phyloP scores from a whole-genome alignment of 2,888 invertebrate species.

The Germaria angustata region DNA sequence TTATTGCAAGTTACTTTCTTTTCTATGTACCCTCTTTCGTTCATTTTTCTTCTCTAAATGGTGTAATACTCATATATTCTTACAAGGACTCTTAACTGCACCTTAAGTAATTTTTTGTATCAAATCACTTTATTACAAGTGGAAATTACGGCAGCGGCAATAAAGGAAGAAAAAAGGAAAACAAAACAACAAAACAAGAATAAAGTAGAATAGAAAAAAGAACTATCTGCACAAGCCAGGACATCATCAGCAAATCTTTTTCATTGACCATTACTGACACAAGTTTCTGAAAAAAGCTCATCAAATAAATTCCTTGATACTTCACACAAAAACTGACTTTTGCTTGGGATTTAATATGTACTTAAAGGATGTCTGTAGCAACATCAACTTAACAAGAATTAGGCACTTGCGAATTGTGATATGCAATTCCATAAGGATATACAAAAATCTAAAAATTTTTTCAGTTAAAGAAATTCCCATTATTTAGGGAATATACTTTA shows the following conservation, averaged over 20 bases:
- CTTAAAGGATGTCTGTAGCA: background rate
- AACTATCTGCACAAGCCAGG: conserved; percentile 49
- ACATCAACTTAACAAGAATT: background rate
- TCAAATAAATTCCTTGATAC: background rate
- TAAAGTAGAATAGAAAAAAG: background rate
- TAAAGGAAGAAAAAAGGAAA: background rate
- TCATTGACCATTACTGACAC: background rate
- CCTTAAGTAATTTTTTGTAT: conserved; percentile 50
- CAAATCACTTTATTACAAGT: conserved; percentile 63
- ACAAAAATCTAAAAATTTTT: background rate
- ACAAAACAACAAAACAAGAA: conserved; percentile 43
- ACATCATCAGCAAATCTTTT: conserved; percentile 47
- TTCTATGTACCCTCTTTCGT: background rate
- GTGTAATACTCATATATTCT: background rate
- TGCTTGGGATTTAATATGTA: background rate
- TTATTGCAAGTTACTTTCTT: no score
- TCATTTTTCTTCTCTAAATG: conserved; percentile 6
- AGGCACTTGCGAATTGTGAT: background rate
- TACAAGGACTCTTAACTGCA: conserved; percentile 14
- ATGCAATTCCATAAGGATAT: background rate
- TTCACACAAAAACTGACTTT: background rate
- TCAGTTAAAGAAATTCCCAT: background rate
- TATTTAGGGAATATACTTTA: background rate
- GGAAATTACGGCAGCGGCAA: conserved; percentile 26
- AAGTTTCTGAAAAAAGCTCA: background rate